phyloP scores from a whole-genome alignment of 2,888 invertebrate genomes.

The Meiosimyza decipiens region DNA sequence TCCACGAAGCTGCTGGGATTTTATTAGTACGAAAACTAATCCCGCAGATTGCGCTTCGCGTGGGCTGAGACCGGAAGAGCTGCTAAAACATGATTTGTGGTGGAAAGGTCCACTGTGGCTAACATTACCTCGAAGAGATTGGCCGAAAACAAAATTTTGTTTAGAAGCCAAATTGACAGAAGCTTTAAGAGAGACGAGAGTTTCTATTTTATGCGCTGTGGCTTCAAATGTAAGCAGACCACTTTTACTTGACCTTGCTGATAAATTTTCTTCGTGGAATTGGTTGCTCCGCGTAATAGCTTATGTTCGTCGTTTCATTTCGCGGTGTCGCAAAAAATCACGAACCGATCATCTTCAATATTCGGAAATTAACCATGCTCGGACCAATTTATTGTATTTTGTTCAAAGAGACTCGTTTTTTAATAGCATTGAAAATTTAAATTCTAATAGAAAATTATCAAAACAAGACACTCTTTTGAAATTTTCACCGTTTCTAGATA shows the following conservation, averaged over 20 bases:
- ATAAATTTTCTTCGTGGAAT: slow-evolving; percentile 28
- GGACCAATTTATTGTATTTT: slow-evolving; percentile 4
- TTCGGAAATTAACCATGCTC: slow-evolving; percentile 26
- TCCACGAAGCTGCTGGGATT: slow-evolving; percentile 39
- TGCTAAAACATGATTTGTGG: slow-evolving; percentile 18
- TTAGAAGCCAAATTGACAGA: background rate
- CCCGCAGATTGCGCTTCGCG: slow-evolving; percentile 47
- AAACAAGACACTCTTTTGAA: slow-evolving; percentile 16
- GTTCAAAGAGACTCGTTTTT: slow-evolving; percentile 25
- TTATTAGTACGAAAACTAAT: slow-evolving; percentile 43
- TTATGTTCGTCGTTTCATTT: slow-evolving; percentile 34
- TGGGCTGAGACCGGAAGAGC: slow-evolving; percentile 33
- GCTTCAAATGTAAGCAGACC: background rate
- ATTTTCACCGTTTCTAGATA: slow-evolving; percentile 37
- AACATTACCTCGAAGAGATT: slow-evolving; percentile 13
- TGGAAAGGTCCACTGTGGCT: slow-evolving; percentile 10
- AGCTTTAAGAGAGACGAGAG: background rate
- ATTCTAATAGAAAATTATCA: background rate
- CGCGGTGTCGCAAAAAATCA: slow-evolving; percentile 4
- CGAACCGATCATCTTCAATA: background rate
- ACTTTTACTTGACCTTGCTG: slow-evolving; percentile 1
- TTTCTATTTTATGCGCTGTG: background rate
- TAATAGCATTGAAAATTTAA: background rate
- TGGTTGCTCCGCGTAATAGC: slow-evolving; percentile 30
- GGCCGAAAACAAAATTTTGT: slow-evolving; percentile 26